These are phyloP conservation scores for Schizaphis graminum DNA, from an alignment of 2,888 invertebrate genomes.

Conservation along the genomic window DNA sequence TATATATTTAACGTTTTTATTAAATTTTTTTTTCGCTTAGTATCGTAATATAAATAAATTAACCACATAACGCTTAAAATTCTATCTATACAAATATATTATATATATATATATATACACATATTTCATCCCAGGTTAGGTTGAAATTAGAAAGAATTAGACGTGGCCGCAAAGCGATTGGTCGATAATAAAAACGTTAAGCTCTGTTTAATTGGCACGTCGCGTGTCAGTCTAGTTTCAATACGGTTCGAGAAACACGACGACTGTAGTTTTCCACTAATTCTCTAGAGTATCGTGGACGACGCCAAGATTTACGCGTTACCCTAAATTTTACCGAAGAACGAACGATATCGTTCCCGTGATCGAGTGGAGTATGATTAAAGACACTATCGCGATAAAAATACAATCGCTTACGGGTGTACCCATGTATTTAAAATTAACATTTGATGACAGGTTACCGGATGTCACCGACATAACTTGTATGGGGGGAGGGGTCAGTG, in stretches of 20 bases:
- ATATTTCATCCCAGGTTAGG: background rate
- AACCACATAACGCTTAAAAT: background rate
- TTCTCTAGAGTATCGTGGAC: background rate
- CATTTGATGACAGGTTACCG: background rate
- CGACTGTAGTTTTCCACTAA: background rate
- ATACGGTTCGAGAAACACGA: background rate
- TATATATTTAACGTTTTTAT: background rate
- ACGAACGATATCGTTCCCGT: background rate
- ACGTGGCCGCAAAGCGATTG: background rate
- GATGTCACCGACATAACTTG: background rate
- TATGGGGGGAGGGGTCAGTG: background rate
- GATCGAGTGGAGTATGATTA: background rate
- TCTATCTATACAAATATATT: background rate
- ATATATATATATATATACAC: background rate
- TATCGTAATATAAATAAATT: background rate
- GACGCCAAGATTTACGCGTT: background rate
- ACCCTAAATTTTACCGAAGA: background rate
- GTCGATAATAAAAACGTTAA: background rate
- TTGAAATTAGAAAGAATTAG: background rate
- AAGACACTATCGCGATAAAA: background rate
- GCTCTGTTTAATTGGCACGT: background rate
- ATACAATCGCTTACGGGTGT: background rate
- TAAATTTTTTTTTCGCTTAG: background rate
- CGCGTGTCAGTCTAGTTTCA: background rate
- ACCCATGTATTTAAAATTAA: background rate